Evolutionary conservation across 2,888 invertebrate species (phyloP).

Genomic region (Sepioteuthis lessoniana): DNA sequence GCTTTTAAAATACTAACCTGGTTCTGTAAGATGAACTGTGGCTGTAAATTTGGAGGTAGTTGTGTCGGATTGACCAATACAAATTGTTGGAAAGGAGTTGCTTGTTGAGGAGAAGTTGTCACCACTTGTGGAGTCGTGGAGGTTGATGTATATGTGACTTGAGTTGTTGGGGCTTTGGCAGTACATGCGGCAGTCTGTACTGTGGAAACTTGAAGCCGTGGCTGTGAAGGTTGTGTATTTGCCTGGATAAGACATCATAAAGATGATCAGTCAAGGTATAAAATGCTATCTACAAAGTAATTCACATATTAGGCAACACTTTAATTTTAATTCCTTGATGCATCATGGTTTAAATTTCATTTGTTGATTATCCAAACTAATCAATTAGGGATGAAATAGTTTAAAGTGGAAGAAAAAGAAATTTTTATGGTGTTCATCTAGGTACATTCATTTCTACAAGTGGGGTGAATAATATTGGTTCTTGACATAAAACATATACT

Average conservation of each 20-base stretch:
- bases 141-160: conserved; percentile 38
- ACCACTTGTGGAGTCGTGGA: conserved; percentile 49
- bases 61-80: conserved; percentile 66
- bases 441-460: too few relatives aligned
- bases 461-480: too few relatives aligned
- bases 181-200: conserved; percentile 49
- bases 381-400: too few relatives aligned
- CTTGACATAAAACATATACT: too few relatives aligned
- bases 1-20: background rate
- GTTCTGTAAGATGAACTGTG: conserved; percentile 63
- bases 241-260: background rate
- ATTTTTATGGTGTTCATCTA: too few relatives aligned
- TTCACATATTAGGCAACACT: too few relatives aligned
- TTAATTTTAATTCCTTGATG: too few relatives aligned
- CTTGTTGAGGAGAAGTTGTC: conserved; percentile 47
- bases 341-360: too few relatives aligned
- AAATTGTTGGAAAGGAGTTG: conserved; percentile 59
- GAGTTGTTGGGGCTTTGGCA: conserved; percentile 45
- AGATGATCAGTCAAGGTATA: too few relatives aligned
- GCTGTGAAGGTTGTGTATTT: conserved; percentile 50
- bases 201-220: conserved; percentile 52
- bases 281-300: too few relatives aligned
- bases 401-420: too few relatives aligned
- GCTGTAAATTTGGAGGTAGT: conserved; percentile 61
- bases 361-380: too few relatives aligned